phyloP scores from a whole-genome alignment of 2,797 vertebrate species.

The Poecilia picta region DNA sequence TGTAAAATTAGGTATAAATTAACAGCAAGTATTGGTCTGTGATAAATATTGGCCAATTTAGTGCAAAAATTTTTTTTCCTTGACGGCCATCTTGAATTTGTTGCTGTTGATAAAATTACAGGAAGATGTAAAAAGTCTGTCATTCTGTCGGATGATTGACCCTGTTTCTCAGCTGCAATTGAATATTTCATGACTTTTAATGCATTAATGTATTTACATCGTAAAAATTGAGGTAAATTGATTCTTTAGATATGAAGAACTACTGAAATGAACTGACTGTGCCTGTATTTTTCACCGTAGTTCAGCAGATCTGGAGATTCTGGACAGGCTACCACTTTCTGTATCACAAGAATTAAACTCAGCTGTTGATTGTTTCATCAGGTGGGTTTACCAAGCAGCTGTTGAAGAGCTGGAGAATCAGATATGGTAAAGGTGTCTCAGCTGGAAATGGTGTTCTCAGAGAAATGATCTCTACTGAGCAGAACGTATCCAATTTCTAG shows the following conservation, averaged over 20 bases:
- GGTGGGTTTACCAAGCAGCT: background rate
- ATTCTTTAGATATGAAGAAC: background rate
- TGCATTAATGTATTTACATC: background rate
- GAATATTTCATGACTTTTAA: background rate
- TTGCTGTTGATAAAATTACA: too few relatives aligned
- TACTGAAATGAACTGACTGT: background rate
- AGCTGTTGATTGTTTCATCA: background rate
- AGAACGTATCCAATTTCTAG: background rate
- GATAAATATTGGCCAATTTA: too few relatives aligned
- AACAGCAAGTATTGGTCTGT: too few relatives aligned
- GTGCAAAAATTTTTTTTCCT: too few relatives aligned
- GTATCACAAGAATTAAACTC: background rate
- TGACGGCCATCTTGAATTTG: too few relatives aligned
- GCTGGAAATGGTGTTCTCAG: background rate
- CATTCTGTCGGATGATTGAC: background rate
- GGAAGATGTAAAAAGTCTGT: too few relatives aligned
- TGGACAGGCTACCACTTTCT: background rate
- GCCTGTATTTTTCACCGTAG: background rate
- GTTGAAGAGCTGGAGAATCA: background rate
- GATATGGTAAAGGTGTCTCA: background rate
- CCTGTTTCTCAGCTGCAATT: background rate
- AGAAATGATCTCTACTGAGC: background rate
- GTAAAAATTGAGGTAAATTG: background rate
- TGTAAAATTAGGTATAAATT: too few relatives aligned
- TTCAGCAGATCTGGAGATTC: background rate